These are phyloP conservation scores for Zygothrica quintamaculata DNA, from an alignment of 2,888 invertebrate genomes.

Conservation along the genomic window DNA sequence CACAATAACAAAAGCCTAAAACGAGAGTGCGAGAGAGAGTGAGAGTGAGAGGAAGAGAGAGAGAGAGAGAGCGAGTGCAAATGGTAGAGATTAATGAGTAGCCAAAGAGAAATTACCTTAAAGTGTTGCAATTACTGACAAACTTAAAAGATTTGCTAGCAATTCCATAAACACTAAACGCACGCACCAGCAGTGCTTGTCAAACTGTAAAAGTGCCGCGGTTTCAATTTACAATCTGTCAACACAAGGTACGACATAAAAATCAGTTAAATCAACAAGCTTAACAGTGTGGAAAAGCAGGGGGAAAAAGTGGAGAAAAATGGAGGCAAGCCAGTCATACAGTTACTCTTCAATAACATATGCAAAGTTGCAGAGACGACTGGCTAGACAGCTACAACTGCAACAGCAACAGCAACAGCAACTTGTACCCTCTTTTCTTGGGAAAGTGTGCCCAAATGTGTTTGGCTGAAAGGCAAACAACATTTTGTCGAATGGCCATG, in stretches of 20 bases:
- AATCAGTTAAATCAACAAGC: not conserved
- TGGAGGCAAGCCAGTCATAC: too few species aligned
- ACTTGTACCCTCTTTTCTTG: not conserved
- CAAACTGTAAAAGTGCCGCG: slow-evolving; percentile 16
- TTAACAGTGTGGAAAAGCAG: not conserved
- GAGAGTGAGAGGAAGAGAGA: slow-evolving; percentile 4
- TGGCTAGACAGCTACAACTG: not conserved
- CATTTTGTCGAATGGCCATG: not conserved
- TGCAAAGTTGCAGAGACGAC: slow-evolving; percentile 11
- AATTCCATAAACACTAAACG: slow-evolving; percentile 1
- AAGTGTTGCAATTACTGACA: slow-evolving; percentile 10
- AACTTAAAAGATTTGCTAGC: slow-evolving; percentile 9
- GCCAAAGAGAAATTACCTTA: slow-evolving; percentile 26
- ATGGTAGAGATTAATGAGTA: slow-evolving; percentile 1
- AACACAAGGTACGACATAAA: slow-evolving; percentile 5
- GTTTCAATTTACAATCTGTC: slow-evolving; percentile 19
- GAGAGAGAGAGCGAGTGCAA: slow-evolving; percentile 17
- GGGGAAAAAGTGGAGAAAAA: too few species aligned
- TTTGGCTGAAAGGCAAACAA: not conserved
- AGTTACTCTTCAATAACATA: not conserved
- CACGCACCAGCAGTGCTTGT: not conserved
- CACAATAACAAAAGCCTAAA: slow-evolving; percentile 18
- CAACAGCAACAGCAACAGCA: too few species aligned
- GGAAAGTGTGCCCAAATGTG: slow-evolving; percentile 11
- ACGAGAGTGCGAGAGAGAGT: slow-evolving; percentile 1